Percentiles rank a stretch among this genome's conserved stretches.
Conservation (phyloP, 2,888 invertebrate genomes). For the Cynaeus angustus region DNA sequence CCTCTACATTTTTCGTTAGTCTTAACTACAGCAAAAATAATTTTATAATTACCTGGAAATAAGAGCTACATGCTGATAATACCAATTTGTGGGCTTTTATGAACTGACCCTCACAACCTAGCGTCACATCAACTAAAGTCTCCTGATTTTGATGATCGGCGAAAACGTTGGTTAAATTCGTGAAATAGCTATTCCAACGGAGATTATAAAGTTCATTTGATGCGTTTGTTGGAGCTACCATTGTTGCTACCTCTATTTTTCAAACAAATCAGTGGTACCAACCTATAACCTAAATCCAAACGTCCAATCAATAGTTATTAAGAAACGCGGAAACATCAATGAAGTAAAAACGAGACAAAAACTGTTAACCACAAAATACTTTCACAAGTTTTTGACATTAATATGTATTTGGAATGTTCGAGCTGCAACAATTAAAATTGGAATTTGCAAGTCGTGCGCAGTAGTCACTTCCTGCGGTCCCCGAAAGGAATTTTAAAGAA, state of each 20-base stretch:
- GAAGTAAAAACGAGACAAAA: too few relatives aligned
- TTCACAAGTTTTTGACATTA: too few relatives aligned
- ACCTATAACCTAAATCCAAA: conserved; percentile 7
- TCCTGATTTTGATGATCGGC: conserved; percentile 70
- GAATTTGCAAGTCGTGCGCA: too few relatives aligned
- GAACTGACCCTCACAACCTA: conserved; percentile 72
- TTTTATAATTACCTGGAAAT: conserved; percentile 73
- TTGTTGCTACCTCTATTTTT: conserved; percentile 15
- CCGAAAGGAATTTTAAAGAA: too few relatives aligned
- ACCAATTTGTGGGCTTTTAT: conserved; percentile 73
- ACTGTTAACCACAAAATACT: too few relatives aligned
- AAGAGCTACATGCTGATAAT: conserved; percentile 72
- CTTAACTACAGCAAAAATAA: too few relatives aligned
- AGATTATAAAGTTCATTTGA: conserved; percentile 66
- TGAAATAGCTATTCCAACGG: conserved; percentile 73
- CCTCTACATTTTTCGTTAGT: conserved; percentile 63
- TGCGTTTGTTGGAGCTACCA: conserved; percentile 59
- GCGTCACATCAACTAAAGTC: conserved; percentile 71
- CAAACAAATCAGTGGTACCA: conserved; percentile 24
- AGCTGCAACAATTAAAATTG: too few relatives aligned
- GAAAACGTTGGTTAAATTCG: conserved; percentile 72
- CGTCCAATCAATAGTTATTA: neutral
- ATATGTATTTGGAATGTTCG: too few relatives aligned
- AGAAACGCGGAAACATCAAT: neutral
- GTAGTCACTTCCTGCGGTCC: too few relatives aligned